Base-by-base conservation (phyloP, 2,113 vertebrate species). In the Tonatia bakeri region DNA sequence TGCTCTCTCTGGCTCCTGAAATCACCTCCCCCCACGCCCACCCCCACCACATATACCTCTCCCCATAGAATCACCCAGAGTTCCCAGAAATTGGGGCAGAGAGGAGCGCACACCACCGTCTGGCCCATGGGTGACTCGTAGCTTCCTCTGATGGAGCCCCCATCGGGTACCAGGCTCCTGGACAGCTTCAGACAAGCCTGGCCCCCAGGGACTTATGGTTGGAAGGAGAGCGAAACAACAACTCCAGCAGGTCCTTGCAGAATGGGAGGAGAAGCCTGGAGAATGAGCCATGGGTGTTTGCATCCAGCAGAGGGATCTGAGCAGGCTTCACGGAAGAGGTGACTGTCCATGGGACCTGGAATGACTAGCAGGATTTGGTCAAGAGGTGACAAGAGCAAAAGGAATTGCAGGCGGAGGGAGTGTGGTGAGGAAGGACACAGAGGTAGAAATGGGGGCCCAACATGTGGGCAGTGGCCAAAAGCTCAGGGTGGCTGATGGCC, bases 111-210 rank as follows among this genome's bases (percentile, higher is more conserved):
- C 0, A 10, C 9, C 24, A 20, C 52, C 7, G 15, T 43, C 65
- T 1, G 3, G n/a, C 1, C 19, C 43, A 17, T 1, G 17, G 16
- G 33, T 1, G 2, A 24, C 52, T 73, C 70, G 28, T 15, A 15
- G 33, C 28, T 45, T 83, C 82, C 79, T 26, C n/a, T 12, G 22
- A 9, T 0, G 2, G 54, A 83, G 75, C 2, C 31, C 9, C 59
- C 26, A 4, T 1, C 4, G 69, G 56, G 56, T 38, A 2, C 24
- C 13, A 36, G 90, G 43, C 61, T 93, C 94, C 36, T 14, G 54
- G 73, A 17, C 6, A 54, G 40, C 65, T 81, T 40, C 73, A 28
- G 75, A 81, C 5, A 14, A 73, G 28, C 40, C 28, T 13, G 24
- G 38, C 1, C 31, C 14, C 43, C 43, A 14, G 76, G 16, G n/a